phyloP scores from a whole-genome alignment of 1,140 invertebrate species.

The Panulirus ornatus region DNA sequence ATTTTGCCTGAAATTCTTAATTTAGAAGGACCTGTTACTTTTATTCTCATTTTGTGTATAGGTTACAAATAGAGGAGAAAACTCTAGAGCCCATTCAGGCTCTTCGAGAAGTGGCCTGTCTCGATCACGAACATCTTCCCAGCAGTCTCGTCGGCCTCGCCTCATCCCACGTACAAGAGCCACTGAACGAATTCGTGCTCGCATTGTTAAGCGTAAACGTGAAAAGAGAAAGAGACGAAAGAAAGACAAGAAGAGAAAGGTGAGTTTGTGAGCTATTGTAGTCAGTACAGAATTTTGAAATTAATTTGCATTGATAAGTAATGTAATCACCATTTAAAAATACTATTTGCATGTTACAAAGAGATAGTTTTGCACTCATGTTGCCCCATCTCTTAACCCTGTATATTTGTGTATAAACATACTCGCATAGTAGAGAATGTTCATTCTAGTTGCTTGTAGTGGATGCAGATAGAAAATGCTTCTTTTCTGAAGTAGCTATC shows the following conservation, averaged over 20 bases:
- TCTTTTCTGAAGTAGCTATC: too few relatives aligned
- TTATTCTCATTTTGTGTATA: too few relatives aligned
- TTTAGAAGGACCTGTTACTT: too few relatives aligned
- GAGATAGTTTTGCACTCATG: too few relatives aligned
- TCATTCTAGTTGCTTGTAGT: too few relatives aligned
- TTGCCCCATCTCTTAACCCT: too few relatives aligned
- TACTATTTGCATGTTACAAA: too few relatives aligned
- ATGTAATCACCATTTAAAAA: neutral
- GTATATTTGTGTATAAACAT: too few relatives aligned
- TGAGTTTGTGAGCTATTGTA: neutral
- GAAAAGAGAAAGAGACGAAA: neutral
- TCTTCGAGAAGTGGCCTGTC: neutral
- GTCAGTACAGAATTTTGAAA: neutral
- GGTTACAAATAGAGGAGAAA: neutral
- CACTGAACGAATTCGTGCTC: slow-evolving; percentile 29
- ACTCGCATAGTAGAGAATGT: too few relatives aligned
- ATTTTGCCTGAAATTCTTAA: too few relatives aligned
- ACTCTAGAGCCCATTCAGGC: neutral
- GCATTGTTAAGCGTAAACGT: slow-evolving; percentile 14
- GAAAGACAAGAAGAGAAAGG: neutral
- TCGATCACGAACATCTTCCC: neutral
- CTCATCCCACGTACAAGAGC: slow-evolving; percentile 54
- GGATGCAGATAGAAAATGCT: too few relatives aligned
- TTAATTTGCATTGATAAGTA: neutral
- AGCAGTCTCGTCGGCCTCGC: slow-evolving; percentile 18